Base-by-base conservation (phyloP, 2,797 vertebrate species). In the Xerus rutilus region DNA sequence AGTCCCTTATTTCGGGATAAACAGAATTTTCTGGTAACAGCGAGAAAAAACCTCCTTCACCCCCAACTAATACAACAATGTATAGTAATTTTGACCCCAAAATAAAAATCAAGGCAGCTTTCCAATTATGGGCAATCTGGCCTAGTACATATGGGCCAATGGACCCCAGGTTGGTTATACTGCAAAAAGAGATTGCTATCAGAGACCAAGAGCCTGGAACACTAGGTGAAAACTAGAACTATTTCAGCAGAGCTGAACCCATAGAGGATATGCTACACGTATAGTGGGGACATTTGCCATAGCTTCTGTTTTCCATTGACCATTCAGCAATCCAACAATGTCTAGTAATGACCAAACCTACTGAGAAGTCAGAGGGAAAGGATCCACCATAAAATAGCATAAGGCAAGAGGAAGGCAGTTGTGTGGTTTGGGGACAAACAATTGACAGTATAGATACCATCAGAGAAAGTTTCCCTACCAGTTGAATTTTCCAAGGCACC, bases 61-160 rank as follows among this genome's bases (percentile, higher is more conserved):
- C n/a, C 30, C 9, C 47, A 39, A 39, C 5, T 5, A 47, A 52
- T 1, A 57, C 4, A 62, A 47, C 2, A 21, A 17, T 11, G 8
- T 52, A 15, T 17, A 67, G 14, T 83, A 73, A 69, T 39, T 5
- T 35, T 45, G 45, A 30, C 30, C 14, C 43, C 35, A 76, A 54
- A 85, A 89, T 67, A 49, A 45, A 78, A 84, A 91, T 47, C 5
- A 76, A 89, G 28, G 8, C 9, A 72, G 62, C 18, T 82, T 95
- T 78, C 91, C 72, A 87, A 62, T 4, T 69, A 30, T 84, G 13
- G 20, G 21, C 20, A 96, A 74, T 11, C 9, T 84, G 52, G 9
- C 7, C 4, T 67, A 15, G 18, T 82, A 30, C 43, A 62, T 73
- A 17, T 86, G 7, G 43, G 13, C 30, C 54, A 87, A 25, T 0